Base-by-base conservation (phyloP, 2,113 vertebrate species). In the Delphinapterus leucas region DNA sequence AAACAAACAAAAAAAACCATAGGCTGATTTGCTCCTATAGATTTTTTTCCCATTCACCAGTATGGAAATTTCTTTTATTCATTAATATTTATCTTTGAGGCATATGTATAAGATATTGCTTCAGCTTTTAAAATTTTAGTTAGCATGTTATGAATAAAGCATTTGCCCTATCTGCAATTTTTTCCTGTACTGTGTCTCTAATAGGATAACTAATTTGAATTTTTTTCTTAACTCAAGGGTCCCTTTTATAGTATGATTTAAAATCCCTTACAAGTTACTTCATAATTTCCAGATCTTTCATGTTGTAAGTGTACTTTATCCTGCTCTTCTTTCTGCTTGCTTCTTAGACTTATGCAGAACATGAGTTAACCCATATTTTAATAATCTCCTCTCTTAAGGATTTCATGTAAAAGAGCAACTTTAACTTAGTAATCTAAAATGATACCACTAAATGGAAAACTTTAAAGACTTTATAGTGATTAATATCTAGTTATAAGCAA, bases 91-190 rank as follows among this genome's bases (percentile, higher is more conserved):
- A 95, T 97, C 89, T 97, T 95, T 93, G 68, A 93, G 88, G 55
- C 63, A 87, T 95, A 58, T 93, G 23, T 91, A 28, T 85, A 95
- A 96, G 88, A 88, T 94, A 96, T 70, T 96, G 92, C 68, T 92
- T 95, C 47, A 92, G 73, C 38, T 83, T 97, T 92, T 94, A 38
- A 88, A 47, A 82, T 89, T 90, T 97, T 73, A 94, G 76, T 97
- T 97, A 97, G 65, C 95, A 95, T 97, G 88, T 65, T 77, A 96
- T 97, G 91, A 97, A 97, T 98, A 97, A 98, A 97, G 95, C 96
- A 96, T 93, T 97, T 89, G 77, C 36, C 63, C 82, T 94, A 93
- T 93, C 68, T 91, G 94, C 49, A 86, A 4, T 95, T 93, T 96
- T 94, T 97, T 97, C 77, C 74, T 74, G 26, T 20, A 70, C 71